Evolutionary conservation across 2,113 vertebrate species (phyloP), one percentile per base, ranked within the genome.

Genomic region (Proteles cristata): DNA sequence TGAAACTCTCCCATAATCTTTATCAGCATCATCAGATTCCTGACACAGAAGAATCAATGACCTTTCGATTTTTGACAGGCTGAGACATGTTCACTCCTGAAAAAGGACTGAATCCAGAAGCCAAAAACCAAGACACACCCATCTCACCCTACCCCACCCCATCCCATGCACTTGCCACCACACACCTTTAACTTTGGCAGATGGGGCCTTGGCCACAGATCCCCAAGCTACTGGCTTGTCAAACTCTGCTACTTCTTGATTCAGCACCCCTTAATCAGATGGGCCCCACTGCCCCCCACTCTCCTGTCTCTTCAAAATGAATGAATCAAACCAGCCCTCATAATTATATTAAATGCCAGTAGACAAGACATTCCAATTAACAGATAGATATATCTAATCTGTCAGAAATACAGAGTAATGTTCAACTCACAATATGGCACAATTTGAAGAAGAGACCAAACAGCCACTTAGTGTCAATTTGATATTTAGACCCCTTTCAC

Each of bases 1-100:
- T 3, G 99, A 98, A 98, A 98, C 99, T 98, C 99, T 99, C 94
- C 99, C 99, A 96, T 99, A 99, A 96, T 99, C 99, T 97, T 99
- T 99, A 99, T 99, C 99, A 7, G 74, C 26, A 48, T 77, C 26
- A 48, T 77, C 45, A 48, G 45, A 77, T 48, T 48, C 3, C 43
- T 48, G 74, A 31, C 14, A 48, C 25, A 26, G 45, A 77, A 77
- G 16, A 77, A 31, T 77, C 43, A 77, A 77, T 16, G 43, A 77
- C 1, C 26, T 76, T 77, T 77, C 4, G 15, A 48, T 77, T 48
- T 77, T 98, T 99, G 98, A 99, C 98, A 97, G 98, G 98, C 98
- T 98, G 98, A 97, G 98, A 98, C 98, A 98, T 98, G 96, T 98
- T 97, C 97, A 94, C 98, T 93, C 97, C 92, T 91, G 93, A 98